Percentiles rank a stretch among this genome's conserved stretches.
These are phyloP conservation scores for Periparus ater DNA, from an alignment of 2,797 vertebrate genomes.

Conservation along the genomic window DNA sequence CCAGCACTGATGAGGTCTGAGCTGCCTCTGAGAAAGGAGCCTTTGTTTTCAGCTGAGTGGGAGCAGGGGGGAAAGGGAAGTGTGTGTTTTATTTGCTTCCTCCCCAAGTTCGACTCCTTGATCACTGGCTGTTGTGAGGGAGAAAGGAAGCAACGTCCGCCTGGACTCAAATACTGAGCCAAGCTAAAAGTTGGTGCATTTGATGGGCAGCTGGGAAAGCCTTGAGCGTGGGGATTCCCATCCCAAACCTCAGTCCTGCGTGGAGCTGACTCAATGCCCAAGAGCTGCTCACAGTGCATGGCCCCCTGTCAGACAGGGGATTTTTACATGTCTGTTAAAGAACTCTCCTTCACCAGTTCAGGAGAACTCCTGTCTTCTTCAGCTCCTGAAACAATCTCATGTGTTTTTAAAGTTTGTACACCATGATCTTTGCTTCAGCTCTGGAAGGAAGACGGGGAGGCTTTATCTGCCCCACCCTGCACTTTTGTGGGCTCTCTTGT, in stretches of 20 bases:
- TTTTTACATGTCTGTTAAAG: not conserved
- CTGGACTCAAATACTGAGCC: not conserved
- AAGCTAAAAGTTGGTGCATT: not conserved
- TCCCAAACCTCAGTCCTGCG: not conserved
- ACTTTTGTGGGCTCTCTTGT: constrained; percentile 2
- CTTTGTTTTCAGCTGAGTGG: constrained; percentile 12
- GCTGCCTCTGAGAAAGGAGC: constrained; percentile 34
- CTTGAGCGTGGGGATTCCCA: not conserved
- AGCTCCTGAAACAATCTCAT: not conserved
- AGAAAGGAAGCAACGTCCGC: not conserved
- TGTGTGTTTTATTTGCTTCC: constrained; percentile 41
- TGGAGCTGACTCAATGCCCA: not conserved
- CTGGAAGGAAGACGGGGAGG: not conserved
- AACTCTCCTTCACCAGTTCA: not conserved
- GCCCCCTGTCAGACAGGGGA: not conserved
- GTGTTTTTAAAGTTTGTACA: not conserved
- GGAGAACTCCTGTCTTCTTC: not conserved
- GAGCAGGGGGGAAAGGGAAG: constrained; percentile 9
- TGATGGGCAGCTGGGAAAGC: not conserved
- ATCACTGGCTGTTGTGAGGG: not conserved
- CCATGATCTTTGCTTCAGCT: not conserved
- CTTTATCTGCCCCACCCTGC: constrained; percentile 9
- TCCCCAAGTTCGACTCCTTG: not conserved
- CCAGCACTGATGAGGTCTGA: not conserved
- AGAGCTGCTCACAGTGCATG: not conserved